Conservation (phyloP, 2,888 invertebrate genomes). For the Pammene fasciana region DNA sequence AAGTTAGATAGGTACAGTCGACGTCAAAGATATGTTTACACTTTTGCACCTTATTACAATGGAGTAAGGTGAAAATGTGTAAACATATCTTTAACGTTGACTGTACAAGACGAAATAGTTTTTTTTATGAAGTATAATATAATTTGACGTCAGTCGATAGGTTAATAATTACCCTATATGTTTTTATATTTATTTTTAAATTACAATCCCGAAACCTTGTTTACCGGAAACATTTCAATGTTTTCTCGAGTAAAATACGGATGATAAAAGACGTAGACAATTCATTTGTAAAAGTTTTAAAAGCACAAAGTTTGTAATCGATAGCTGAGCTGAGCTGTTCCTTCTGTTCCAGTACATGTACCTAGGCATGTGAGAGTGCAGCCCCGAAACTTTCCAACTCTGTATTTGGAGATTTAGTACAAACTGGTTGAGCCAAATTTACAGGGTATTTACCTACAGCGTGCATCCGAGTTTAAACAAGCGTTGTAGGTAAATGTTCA, state of each 20-base stretch:
- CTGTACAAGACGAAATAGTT: too few species aligned
- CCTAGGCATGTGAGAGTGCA: constrained; percentile 10
- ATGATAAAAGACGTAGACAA: constrained; percentile 2
- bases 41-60: too few species aligned
- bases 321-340: constrained; percentile 26
- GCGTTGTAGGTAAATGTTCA: background rate
- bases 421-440: constrained; percentile 21
- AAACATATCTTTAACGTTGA: too few species aligned
- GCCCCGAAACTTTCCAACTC: constrained; percentile 34
- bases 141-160: too few species aligned
- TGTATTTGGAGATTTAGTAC: constrained; percentile 33
- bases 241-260: background rate
- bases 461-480: constrained; percentile 19
- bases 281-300: constrained; percentile 24
- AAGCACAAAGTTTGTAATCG: constrained; percentile 30
- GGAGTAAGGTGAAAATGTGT: too few species aligned
- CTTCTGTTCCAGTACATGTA: constrained; percentile 11
- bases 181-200: too few species aligned
- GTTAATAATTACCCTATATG: too few species aligned
- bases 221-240: background rate
- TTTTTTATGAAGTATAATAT: too few species aligned
- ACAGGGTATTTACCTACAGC: constrained; percentile 27
- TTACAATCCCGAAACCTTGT: too few species aligned
- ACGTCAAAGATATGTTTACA: too few species aligned
- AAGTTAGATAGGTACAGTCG: too few species aligned